phyloP scores from a whole-genome alignment of 2,888 invertebrate genomes.

The Cephonodes hylas region DNA sequence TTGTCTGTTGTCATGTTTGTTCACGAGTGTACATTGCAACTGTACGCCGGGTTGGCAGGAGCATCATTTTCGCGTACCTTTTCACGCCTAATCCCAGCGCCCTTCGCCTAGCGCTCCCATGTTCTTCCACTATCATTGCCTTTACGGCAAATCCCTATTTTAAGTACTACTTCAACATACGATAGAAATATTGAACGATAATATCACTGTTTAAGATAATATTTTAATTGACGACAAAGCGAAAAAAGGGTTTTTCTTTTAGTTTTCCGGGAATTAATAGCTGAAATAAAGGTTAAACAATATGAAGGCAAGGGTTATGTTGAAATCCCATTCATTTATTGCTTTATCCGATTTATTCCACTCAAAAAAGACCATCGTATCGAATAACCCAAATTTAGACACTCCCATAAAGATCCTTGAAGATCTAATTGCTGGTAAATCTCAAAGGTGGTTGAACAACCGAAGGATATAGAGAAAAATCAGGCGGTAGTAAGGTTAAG shows the following conservation, averaged over 20 bases:
- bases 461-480: too few relatives aligned
- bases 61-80: constrained; percentile 34
- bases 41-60: constrained; percentile 29
- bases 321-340: too few relatives aligned
- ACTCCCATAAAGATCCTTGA: too few relatives aligned
- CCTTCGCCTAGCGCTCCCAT: constrained; percentile 70
- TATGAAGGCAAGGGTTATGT: too few relatives aligned
- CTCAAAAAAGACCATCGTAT: too few relatives aligned
- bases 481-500: too few relatives aligned
- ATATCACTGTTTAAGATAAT: background rate
- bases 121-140: constrained; percentile 73
- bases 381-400: too few relatives aligned
- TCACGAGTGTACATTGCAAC: constrained; percentile 25
- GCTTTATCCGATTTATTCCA: too few relatives aligned
- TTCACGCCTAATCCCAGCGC: constrained; percentile 60
- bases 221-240: background rate
- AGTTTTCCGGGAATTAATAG: background rate
- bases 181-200: constrained; percentile 30
- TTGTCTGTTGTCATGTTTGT: constrained; percentile 26
- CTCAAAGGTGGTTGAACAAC: too few relatives aligned
- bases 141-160: constrained; percentile 59
- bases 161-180: constrained; percentile 53
- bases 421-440: too few relatives aligned
- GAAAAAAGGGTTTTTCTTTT: background rate
- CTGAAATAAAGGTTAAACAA: too few relatives aligned